Evolutionary conservation across 2,797 vertebrate genomes (phyloP).

Genomic region (Hephaestus fuliginosus): DNA sequence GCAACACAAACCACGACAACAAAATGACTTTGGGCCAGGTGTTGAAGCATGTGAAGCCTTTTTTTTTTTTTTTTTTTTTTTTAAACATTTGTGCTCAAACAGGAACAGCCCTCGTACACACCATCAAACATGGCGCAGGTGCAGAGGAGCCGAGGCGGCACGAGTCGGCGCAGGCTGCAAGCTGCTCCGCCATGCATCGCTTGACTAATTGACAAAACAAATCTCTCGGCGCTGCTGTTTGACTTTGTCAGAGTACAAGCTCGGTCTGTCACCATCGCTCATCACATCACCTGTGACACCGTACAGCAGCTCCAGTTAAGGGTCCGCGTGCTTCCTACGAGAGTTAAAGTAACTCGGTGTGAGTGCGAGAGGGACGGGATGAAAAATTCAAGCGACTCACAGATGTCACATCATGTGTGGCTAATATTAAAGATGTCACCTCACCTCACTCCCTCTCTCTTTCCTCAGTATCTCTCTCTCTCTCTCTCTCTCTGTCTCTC

Average conservation of each 20-base stretch:
- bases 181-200: constrained; percentile 39
- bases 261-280: constrained; percentile 7
- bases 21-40: background rate
- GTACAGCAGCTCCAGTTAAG: constrained; percentile 1
- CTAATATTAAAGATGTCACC: constrained; percentile 30
- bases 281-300: constrained; percentile 15
- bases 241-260: constrained; percentile 24
- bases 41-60: constrained; percentile 5
- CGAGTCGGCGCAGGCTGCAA: constrained; percentile 34
- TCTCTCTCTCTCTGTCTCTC: background rate
- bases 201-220: constrained; percentile 40
- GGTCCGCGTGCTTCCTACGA: background rate
- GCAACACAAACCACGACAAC: background rate
- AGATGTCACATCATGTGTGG: constrained; percentile 44
- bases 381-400: constrained; percentile 38
- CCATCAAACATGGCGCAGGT: constrained; percentile 47
- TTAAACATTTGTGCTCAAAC: background rate
- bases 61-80: constrained; percentile 18
- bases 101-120: background rate
- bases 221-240: constrained; percentile 30
- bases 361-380: constrained; percentile 5
- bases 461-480: background rate
- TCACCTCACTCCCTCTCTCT: background rate
- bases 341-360: background rate
- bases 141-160: constrained; percentile 39